A percentile compares a stretch with the other conserved stretches of the same genome.
Conservation (phyloP, 2,888 invertebrate genomes). For the Noctua janthe region DNA sequence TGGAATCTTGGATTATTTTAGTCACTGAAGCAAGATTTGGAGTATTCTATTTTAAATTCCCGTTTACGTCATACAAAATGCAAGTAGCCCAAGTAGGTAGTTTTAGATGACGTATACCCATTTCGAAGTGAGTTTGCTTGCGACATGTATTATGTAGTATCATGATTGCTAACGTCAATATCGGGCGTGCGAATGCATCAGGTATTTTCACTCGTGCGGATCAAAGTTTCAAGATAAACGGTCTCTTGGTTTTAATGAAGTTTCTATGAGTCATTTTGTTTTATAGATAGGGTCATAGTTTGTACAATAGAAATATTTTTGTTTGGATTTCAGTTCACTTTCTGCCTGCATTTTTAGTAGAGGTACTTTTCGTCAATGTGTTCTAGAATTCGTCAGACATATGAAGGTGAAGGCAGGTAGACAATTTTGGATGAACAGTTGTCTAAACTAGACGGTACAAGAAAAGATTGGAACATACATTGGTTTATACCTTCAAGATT, state of each 20-base stretch:
- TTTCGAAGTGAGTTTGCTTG: conserved; percentile 8
- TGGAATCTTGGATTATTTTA: conserved; percentile 26
- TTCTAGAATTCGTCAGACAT: neutral
- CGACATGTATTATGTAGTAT: conserved; percentile 4
- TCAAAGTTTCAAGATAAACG: conserved; percentile 53
- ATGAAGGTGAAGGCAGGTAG: neutral
- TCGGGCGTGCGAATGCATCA: conserved; percentile 50
- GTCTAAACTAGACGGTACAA: neutral
- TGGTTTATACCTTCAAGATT: too few relatives aligned
- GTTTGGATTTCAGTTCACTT: neutral
- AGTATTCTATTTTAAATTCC: conserved; percentile 21
- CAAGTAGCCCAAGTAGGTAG: neutral
- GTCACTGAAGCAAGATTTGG: conserved; percentile 5
- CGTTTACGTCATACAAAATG: conserved; percentile 25
- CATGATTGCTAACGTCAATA: conserved; percentile 46
- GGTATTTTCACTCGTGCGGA: conserved; percentile 58
- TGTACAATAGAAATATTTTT: neutral
- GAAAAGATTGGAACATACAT: neutral
- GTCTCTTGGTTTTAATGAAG: conserved; percentile 44
- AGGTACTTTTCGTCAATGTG: neutral
- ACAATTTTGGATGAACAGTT: neutral
- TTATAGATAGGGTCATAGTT: neutral
- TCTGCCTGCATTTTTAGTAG: neutral
- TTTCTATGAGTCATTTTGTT: conserved; percentile 25
- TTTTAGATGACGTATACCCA: conserved; percentile 12